A percentile compares a stretch with the other conserved stretches of the same genome.
These are phyloP conservation scores for Callopanchax toddi DNA, from an alignment of 2,113 vertebrate species.

Conservation along the genomic window DNA sequence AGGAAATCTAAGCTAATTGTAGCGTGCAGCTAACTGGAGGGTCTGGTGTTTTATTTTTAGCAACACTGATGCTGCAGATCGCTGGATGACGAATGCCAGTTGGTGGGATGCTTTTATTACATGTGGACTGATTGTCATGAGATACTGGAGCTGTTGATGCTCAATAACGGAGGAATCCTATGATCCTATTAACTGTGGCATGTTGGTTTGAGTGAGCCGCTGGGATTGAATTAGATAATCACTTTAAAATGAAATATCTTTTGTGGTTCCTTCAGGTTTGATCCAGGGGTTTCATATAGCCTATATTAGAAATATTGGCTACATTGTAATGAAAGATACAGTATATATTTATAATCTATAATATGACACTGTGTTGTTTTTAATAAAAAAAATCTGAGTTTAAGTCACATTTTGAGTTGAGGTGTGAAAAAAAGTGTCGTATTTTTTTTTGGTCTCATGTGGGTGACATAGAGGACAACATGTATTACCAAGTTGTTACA, in stretches of 20 bases:
- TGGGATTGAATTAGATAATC: not conserved
- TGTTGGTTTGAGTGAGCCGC: not conserved
- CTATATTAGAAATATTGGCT: too few species aligned
- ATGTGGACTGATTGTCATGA: constrained; percentile 2
- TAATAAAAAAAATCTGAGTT: not conserved
- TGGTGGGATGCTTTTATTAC: not conserved
- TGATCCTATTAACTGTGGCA: not conserved
- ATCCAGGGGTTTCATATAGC: not conserved
- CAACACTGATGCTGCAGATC: not conserved
- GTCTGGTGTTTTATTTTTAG: constrained; percentile 59
- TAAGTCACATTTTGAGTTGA: not conserved
- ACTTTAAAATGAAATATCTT: not conserved
- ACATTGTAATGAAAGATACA: too few species aligned
- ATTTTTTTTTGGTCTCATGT: too few species aligned
- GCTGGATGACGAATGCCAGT: not conserved
- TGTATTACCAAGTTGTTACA: not conserved
- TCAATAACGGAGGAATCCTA: not conserved
- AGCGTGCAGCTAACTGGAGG: constrained; percentile 8
- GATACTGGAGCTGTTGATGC: not conserved
- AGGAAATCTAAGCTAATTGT: constrained; percentile 26
- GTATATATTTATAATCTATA: too few species aligned
- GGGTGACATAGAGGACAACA: too few species aligned
- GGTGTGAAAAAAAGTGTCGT: too few species aligned
- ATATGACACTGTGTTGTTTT: too few species aligned
- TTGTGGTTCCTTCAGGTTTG: not conserved